These are phyloP conservation scores for Thalassarche chlororhynchos DNA, from an alignment of 2,113 vertebrate species.

Conservation along the genomic window DNA sequence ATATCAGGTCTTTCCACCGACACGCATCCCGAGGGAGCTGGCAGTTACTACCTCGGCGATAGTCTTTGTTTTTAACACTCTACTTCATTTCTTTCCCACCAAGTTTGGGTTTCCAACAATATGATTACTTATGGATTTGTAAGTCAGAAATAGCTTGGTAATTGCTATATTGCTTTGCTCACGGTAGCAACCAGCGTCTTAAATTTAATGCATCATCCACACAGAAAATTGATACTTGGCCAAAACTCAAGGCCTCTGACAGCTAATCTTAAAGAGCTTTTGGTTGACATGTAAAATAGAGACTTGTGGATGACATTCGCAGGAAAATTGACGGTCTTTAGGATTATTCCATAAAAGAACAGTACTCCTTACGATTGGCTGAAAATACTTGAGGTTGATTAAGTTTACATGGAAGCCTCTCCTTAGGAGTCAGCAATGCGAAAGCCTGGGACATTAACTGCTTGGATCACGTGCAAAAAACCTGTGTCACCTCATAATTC, in stretches of 20 bases:
- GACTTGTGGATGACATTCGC: not conserved
- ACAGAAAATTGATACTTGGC: constrained; percentile 53
- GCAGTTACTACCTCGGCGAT: not conserved
- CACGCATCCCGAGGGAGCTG: accelerated
- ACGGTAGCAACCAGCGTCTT: not conserved
- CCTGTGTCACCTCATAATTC: not conserved
- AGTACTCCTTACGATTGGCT: not conserved
- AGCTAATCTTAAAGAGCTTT: constrained; percentile 42
- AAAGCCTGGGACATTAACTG: not conserved
- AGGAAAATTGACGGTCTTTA: not conserved
- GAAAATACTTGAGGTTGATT: not conserved
- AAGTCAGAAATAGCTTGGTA: constrained; percentile 49
- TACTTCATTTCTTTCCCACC: not conserved
- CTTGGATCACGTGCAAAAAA: not conserved
- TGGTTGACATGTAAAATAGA: constrained; percentile 40
- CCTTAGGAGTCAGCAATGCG: not conserved
- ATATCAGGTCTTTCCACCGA: accelerated
- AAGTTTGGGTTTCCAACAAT: not conserved
- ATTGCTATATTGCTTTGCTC: constrained; percentile 52
- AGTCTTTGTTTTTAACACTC: not conserved
- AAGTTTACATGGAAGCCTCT: not conserved
- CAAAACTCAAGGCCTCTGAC: not conserved
- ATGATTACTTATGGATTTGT: constrained; percentile 46
- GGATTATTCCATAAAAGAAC: constrained; percentile 26
- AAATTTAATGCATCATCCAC: constrained; percentile 50